A percentile compares a stretch with the other conserved stretches of the same genome.
These are phyloP conservation scores for Triplophysa yarkandensis DNA, from an alignment of 2,797 vertebrate species.

Conservation along the genomic window DNA sequence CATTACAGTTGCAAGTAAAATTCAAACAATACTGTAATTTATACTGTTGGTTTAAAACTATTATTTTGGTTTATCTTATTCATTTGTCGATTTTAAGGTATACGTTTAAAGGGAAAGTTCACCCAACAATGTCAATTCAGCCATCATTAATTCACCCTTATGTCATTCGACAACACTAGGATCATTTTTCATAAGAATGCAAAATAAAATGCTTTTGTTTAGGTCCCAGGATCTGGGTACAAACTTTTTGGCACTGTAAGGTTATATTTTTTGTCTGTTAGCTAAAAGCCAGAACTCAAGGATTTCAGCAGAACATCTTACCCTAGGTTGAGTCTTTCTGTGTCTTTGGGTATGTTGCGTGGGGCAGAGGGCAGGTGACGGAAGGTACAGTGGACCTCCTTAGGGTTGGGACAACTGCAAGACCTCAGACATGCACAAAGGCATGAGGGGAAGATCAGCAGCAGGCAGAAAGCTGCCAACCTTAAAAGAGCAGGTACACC, in stretches of 20 bases:
- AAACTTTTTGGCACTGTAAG: background rate
- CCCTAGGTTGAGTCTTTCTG: constrained; percentile 65
- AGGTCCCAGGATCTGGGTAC: too few relatives aligned
- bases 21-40: background rate
- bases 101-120: too few relatives aligned
- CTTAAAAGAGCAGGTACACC: constrained; percentile 50
- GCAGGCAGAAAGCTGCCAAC: constrained; percentile 52
- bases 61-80: too few relatives aligned
- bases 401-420: constrained; percentile 62
- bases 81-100: too few relatives aligned
- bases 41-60: background rate
- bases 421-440: constrained; percentile 54
- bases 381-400: constrained; percentile 69
- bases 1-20: background rate
- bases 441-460: constrained; percentile 48
- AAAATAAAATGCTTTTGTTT: too few relatives aligned
- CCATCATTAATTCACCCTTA: too few relatives aligned
- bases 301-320: constrained; percentile 34
- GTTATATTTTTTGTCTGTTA: background rate
- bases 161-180: too few relatives aligned
- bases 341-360: constrained; percentile 59
- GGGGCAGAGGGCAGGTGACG: constrained; percentile 62
- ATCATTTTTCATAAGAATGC: too few relatives aligned
- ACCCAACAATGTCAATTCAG: too few relatives aligned
- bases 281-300: too few relatives aligned